phyloP scores from a whole-genome alignment of 2,888 invertebrate species.

The Nomada goodeniana region DNA sequence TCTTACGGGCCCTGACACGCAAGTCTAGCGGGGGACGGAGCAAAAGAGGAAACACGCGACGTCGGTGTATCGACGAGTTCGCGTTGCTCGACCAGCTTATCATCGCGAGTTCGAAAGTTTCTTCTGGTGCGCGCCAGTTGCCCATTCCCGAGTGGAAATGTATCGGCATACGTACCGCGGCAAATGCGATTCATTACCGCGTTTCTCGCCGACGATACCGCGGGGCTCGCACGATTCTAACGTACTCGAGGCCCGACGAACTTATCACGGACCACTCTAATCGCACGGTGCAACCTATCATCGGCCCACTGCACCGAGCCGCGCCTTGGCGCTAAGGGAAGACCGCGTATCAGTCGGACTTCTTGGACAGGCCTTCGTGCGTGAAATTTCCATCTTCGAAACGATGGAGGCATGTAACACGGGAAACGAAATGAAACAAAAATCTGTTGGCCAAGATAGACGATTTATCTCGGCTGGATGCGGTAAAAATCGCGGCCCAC shows the following conservation, averaged over 20 bases:
- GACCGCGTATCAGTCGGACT: neutral
- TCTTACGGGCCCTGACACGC: neutral
- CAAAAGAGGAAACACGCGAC: neutral
- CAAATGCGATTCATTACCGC: slow-evolving; percentile 26
- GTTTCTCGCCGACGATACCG: slow-evolving; percentile 5
- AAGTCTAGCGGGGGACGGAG: neutral
- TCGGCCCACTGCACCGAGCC: slow-evolving; percentile 14
- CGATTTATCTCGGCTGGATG: slow-evolving; percentile 18
- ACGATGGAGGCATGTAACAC: slow-evolving; percentile 58
- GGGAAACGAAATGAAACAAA: slow-evolving; percentile 61
- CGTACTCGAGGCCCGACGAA: slow-evolving; percentile 3
- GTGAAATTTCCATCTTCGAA: slow-evolving; percentile 70
- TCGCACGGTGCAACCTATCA: slow-evolving; percentile 47
- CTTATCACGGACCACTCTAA: slow-evolving; percentile 44
- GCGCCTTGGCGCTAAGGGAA: slow-evolving; percentile 1
- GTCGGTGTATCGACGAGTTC: neutral
- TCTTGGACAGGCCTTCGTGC: slow-evolving; percentile 60
- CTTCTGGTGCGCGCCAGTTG: neutral
- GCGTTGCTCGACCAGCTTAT: slow-evolving; percentile 12
- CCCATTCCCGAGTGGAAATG: neutral
- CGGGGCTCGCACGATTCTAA: slow-evolving; percentile 20
- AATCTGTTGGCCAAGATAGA: slow-evolving; percentile 45
- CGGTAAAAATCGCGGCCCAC: slow-evolving; percentile 63
- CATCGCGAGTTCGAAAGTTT: slow-evolving; percentile 32
- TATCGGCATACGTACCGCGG: too few species aligned